Percentiles rank a stretch among this genome's conserved stretches.
These are phyloP conservation scores for Thecocarcelia acutangulata DNA, from an alignment of 2,888 invertebrate species.

Conservation along the genomic window DNA sequence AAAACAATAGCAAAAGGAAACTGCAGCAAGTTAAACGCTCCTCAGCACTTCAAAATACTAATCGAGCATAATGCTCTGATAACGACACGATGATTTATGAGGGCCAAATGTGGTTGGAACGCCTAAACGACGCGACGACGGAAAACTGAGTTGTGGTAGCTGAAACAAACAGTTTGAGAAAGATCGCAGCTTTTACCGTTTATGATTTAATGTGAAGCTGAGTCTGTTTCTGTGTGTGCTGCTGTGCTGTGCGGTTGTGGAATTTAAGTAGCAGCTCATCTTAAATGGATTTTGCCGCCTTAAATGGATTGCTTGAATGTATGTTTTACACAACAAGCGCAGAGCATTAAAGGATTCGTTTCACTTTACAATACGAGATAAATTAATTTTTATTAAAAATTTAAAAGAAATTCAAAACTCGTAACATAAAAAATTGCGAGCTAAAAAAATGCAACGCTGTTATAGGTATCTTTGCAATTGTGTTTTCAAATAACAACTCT, in stretches of 20 bases:
- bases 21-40: constrained; percentile 39
- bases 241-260: constrained; percentile 34
- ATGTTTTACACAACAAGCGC: background rate
- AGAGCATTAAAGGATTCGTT: constrained; percentile 17
- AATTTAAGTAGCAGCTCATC: constrained; percentile 50
- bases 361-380: background rate
- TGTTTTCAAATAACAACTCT: no score
- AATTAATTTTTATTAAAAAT: no score
- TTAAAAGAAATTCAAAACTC: no score
- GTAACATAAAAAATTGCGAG: no score
- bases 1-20: constrained; percentile 54
- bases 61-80: constrained; percentile 68
- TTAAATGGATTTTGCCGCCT: constrained; percentile 65
- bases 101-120: constrained; percentile 30
- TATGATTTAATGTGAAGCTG: constrained; percentile 32
- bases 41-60: constrained; percentile 52
- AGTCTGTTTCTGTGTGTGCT: background rate
- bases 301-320: constrained; percentile 55
- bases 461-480: no score
- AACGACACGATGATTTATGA: constrained; percentile 65
- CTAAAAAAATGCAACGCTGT: no score
- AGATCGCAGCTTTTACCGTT: constrained; percentile 34
- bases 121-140: constrained; percentile 16
- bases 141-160: constrained; percentile 2
- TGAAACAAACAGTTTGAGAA: constrained; percentile 35